Conservation (phyloP, 2,797 vertebrate genomes). For the Cyclura pinguis region DNA sequence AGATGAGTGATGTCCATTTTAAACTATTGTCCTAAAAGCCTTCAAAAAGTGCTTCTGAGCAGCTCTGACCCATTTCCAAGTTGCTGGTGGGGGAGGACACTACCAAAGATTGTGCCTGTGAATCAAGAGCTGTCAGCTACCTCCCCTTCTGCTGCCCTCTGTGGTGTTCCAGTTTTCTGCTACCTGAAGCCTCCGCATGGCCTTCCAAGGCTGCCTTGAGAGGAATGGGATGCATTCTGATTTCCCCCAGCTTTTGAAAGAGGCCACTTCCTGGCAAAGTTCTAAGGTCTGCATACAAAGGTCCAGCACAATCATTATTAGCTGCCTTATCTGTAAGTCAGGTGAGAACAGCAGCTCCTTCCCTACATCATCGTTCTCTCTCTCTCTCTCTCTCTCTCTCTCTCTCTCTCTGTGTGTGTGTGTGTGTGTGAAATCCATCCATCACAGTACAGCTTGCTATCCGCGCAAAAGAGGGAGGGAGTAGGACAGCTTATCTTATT, state of each 20-base stretch:
- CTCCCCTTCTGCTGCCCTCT: background rate
- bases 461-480: conserved; percentile 41
- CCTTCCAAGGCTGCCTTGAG: background rate
- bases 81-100: background rate
- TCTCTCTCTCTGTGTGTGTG: background rate
- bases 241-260: conserved; percentile 11
- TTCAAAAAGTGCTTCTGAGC: background rate
- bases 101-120: too few relatives aligned
- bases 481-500: conserved; percentile 60
- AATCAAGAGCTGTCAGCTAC: background rate
- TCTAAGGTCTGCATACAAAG: conserved; percentile 56
- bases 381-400: background rate
- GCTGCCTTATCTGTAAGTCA: background rate
- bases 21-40: background rate
- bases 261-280: conserved; percentile 29
- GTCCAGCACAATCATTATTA: conserved; percentile 54
- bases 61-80: background rate
- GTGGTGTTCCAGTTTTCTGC: background rate
- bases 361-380: background rate
- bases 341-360: conserved; percentile 53
- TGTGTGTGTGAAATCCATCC: conserved; percentile 40
- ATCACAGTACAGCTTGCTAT: conserved; percentile 61
- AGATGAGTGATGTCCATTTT: background rate
- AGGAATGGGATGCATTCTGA: background rate
- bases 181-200: background rate